phyloP scores from a whole-genome alignment of 2,888 invertebrate species.

The Phaedon cochleariae region DNA sequence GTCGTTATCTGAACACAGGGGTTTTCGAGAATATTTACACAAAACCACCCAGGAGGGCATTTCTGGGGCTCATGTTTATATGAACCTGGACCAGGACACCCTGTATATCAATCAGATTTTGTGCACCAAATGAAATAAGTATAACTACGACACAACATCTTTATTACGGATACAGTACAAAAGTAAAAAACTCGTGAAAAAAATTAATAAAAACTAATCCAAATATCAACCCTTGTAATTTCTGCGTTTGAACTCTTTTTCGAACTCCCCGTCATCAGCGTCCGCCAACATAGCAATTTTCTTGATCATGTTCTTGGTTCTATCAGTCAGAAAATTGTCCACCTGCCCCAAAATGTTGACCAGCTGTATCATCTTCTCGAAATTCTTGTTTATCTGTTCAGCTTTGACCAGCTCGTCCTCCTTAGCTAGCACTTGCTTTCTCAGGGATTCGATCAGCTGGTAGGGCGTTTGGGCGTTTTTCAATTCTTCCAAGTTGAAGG shows the following conservation, averaged over 20 bases:
- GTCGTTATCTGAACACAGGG: no score
- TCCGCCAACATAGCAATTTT: slow-evolving; percentile 62
- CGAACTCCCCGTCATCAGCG: slow-evolving; percentile 52
- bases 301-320: slow-evolving; percentile 59
- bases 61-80: no score
- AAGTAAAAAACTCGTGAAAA: background rate
- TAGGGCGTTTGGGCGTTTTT: slow-evolving; percentile 37
- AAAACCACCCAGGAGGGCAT: no score
- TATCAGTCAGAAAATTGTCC: slow-evolving; percentile 63
- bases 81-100: no score
- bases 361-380: slow-evolving; percentile 64
- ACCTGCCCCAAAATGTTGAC: slow-evolving; percentile 65
- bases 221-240: background rate
- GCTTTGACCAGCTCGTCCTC: slow-evolving; percentile 56
- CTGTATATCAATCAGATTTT: no score
- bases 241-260: slow-evolving; percentile 12
- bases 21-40: no score
- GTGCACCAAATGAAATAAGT: no score
- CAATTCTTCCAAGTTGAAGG: slow-evolving; percentile 22
- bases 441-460: slow-evolving; percentile 46
- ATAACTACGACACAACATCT: background rate
- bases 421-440: slow-evolving; percentile 53
- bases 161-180: background rate
- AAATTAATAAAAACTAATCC: background rate
- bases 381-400: slow-evolving; percentile 61